Evolutionary conservation across 1,140 invertebrate genomes (phyloP).

Genomic region (Drosophila hydei): DNA sequence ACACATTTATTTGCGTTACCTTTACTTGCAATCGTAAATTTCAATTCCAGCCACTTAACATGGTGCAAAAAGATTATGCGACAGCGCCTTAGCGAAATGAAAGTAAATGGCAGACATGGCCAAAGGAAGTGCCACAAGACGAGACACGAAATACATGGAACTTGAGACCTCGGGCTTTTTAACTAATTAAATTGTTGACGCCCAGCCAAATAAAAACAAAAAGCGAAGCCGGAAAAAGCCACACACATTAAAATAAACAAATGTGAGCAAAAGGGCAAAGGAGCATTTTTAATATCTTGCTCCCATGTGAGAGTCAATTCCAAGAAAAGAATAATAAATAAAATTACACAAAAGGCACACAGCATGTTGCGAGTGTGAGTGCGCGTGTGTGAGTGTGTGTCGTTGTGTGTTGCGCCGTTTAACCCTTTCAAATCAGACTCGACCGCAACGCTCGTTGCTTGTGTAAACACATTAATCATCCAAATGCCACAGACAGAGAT

Average conservation of each 20-base stretch:
- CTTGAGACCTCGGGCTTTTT: slow-evolving; percentile 55
- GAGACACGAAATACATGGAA: slow-evolving; percentile 35
- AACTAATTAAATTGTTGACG: slow-evolving; percentile 78
- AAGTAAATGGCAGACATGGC: slow-evolving; percentile 60
- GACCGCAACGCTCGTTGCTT: slow-evolving; percentile 76
- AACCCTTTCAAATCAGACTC: slow-evolving; percentile 78
- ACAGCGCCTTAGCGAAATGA: slow-evolving; percentile 67
- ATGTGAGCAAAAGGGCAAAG: slow-evolving; percentile 3
- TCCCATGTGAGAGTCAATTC: slow-evolving; percentile 41
- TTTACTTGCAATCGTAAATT: slow-evolving; percentile 73
- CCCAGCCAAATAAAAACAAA: slow-evolving; percentile 48
- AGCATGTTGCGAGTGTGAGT: background rate
- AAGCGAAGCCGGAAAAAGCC: slow-evolving; percentile 1
- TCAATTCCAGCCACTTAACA: slow-evolving; percentile 75
- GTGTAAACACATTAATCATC: slow-evolving; percentile 82
- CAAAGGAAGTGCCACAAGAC: slow-evolving; percentile 25
- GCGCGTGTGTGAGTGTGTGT: slow-evolving; percentile 19
- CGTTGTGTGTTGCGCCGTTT: slow-evolving; percentile 70
- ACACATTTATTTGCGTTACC: slow-evolving; percentile 72
- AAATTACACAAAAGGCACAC: slow-evolving; percentile 49
- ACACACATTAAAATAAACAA: slow-evolving; percentile 16
- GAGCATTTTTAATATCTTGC: slow-evolving; percentile 44
- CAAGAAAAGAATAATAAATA: slow-evolving; percentile 66
- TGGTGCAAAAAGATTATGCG: slow-evolving; percentile 71
- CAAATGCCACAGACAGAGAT: slow-evolving; percentile 81